Evolutionary conservation across 2,797 vertebrate species (phyloP).

Genomic region (Sebastes goodei): DNA sequence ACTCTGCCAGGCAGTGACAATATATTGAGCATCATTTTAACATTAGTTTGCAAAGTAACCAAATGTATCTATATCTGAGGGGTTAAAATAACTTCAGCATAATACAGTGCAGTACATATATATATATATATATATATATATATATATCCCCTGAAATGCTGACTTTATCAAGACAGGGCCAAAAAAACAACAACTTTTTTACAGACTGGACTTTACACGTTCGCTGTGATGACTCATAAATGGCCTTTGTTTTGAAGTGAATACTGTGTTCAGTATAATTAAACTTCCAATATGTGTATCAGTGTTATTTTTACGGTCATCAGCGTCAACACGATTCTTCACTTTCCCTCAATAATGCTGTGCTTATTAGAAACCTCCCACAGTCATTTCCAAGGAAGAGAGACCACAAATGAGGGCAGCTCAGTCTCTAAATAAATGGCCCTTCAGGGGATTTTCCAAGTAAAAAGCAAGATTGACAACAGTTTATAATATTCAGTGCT

Average conservation of each 20-base stretch:
- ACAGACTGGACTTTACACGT: constrained; percentile 33
- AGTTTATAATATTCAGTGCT: too few species aligned
- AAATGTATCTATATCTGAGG: background rate
- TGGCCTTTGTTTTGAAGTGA: constrained; percentile 24
- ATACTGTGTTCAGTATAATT: background rate
- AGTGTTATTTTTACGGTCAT: constrained; percentile 18
- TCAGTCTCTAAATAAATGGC: constrained; percentile 16
- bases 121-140: too few species aligned
- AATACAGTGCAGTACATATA: too few species aligned
- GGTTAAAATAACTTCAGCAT: background rate
- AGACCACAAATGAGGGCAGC: constrained; percentile 19
- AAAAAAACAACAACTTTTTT: background rate
- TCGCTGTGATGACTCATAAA: constrained; percentile 19
- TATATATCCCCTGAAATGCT: background rate
- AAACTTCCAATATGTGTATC: background rate
- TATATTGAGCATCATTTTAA: background rate
- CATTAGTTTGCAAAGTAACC: background rate
- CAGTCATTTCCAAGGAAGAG: constrained; percentile 43
- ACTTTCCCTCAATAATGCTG: background rate
- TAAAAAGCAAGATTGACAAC: background rate
- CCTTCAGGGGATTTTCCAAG: constrained; percentile 40
- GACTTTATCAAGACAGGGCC: background rate
- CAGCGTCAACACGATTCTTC: background rate
- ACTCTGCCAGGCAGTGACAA: background rate
- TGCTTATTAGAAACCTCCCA: constrained; percentile 58